Evolutionary conservation across 1,140 invertebrate genomes (phyloP).

Genomic region (Plutomurus gul): DNA sequence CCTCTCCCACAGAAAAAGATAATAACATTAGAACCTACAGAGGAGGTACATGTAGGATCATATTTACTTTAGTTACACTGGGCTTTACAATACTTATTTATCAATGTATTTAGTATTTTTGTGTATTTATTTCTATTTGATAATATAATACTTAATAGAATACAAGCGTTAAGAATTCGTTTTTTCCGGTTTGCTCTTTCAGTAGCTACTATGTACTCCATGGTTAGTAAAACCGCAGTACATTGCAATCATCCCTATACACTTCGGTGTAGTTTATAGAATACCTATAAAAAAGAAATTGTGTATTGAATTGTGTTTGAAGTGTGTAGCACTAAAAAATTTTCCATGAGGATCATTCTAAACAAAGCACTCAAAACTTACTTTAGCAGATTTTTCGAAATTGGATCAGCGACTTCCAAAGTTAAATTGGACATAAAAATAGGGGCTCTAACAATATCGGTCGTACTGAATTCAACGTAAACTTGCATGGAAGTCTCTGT

Average conservation of each 20-base stretch:
- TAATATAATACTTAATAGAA: too few species aligned
- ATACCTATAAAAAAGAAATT: background rate
- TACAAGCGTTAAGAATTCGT: too few species aligned
- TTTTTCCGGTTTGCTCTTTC: too few species aligned
- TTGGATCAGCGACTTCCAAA: background rate
- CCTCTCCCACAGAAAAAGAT: too few species aligned
- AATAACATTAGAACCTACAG: too few species aligned
- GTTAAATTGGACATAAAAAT: background rate
- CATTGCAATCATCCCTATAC: background rate
- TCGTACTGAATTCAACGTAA: background rate
- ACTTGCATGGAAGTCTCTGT: background rate
- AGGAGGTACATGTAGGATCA: too few species aligned
- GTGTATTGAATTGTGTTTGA: too few species aligned
- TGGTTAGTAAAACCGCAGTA: background rate
- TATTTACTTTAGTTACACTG: too few species aligned
- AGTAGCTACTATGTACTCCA: too few species aligned
- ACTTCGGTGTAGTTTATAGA: background rate
- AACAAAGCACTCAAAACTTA: background rate
- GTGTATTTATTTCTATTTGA: too few species aligned
- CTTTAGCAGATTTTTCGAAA: background rate
- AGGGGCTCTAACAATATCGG: background rate
- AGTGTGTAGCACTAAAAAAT: background rate
- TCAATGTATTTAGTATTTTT: too few species aligned
- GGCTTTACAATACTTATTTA: too few species aligned
- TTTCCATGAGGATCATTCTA: background rate